Base-by-base conservation (phyloP, 2,888 invertebrate genomes). In the Metopia argyrocephala region DNA sequence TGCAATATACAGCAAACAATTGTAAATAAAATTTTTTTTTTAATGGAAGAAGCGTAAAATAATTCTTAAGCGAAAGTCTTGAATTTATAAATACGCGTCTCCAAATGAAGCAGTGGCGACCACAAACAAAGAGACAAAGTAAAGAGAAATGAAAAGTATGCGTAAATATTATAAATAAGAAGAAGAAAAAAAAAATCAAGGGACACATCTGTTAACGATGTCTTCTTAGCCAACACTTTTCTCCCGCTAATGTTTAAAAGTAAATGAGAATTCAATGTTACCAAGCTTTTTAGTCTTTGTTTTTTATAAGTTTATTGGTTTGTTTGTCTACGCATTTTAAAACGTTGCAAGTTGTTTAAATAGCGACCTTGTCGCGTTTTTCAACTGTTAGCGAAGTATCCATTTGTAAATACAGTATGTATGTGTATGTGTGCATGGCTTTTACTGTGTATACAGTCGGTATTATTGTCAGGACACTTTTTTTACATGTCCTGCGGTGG, bases 401-500 rank as follows among this genome's bases (percentile, higher is more conserved):
- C n/a, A n/a, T n/a, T n/a, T n/a, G n/a, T n/a, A n/a, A n/a, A n/a
- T 15, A 15, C 38, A 38, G 38, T 12, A 5, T 38, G 31, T 12
- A 31, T 31, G 31, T 59, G 27, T 66, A 12, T n/a, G 1, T 76
- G 46, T 61, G 23, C 20, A 82, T 85, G 84, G 85, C 83, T 38
- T 3, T 38, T 38, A 1, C 38, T 83, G 83, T 65, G 83, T 69
- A 85, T 85, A 85, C 84, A 85, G 85, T 86, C 86, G 86, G 86
- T 86, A 85, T 84, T 76, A 68, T 52, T 76, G 73, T 87, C 86
- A 86, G 86, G 85, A 86, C 62, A 85, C 75, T 85, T n/a, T n/a
- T n/a, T n/a, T 86, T 86, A 86, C 87, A 85, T 88, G 87, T 88
- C 87, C 87, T 88, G 87, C 86, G 88, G 88, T 87, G 87, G 86